Evolutionary conservation across 2,888 invertebrate genomes (phyloP).

Genomic region (Aphelenchoides bicaudatus): DNA sequence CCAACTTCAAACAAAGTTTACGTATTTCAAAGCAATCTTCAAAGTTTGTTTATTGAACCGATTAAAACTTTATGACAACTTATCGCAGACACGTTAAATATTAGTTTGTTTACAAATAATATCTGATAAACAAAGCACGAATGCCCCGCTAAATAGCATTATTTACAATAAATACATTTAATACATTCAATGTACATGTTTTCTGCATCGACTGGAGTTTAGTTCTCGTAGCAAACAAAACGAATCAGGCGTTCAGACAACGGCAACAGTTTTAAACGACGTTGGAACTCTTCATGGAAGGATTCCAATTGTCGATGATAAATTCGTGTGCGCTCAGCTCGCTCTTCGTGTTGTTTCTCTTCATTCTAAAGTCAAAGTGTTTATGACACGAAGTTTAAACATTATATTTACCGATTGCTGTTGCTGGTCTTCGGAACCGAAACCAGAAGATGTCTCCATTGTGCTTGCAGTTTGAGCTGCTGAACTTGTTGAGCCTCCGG

Average conservation of each 20-base stretch:
- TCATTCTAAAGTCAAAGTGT: slow-evolving; percentile 1
- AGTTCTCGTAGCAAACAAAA: slow-evolving; percentile 9
- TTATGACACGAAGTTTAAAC: too few species aligned
- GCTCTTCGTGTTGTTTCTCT: slow-evolving; percentile 10
- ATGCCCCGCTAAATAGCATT: too few species aligned
- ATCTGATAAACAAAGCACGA: neutral
- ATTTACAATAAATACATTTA: neutral
- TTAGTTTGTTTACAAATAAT: neutral
- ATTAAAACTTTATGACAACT: neutral
- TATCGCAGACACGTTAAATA: neutral
- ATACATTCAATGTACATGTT: neutral
- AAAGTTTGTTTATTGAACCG: too few species aligned
- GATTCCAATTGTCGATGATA: slow-evolving; percentile 5
- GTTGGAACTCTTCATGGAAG: slow-evolving; percentile 15
- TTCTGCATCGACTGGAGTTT: neutral
- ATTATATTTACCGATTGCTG: too few species aligned
- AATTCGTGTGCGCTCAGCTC: slow-evolving; percentile 1
- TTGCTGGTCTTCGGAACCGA: too few species aligned
- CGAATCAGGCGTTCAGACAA: slow-evolving; percentile 15
- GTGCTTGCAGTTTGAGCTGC: neutral
- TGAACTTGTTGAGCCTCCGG: too few species aligned
- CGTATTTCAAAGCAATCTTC: too few species aligned
- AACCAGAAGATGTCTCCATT: neutral
- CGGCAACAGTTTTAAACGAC: neutral
- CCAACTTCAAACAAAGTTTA: too few species aligned